Conservation (phyloP, 2,888 invertebrate species). For the Eristalis intricaria region DNA sequence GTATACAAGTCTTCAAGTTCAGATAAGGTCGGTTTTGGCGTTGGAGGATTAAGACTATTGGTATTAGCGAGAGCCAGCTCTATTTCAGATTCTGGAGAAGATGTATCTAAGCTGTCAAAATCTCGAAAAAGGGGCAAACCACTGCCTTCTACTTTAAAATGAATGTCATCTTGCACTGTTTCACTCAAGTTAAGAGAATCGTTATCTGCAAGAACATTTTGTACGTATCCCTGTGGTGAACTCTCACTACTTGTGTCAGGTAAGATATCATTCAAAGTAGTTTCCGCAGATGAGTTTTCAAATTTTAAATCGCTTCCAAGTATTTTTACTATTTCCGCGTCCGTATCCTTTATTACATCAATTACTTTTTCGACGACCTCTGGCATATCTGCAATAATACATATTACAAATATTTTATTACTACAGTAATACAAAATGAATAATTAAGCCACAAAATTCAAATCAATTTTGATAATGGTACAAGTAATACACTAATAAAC, state of each 20-base stretch:
- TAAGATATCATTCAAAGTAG: background rate
- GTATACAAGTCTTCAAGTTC: slow-evolving; percentile 76
- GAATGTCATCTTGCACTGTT: background rate
- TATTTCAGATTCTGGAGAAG: slow-evolving; percentile 80
- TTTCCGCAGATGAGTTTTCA: background rate
- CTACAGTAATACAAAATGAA: background rate
- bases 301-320: background rate
- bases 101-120: slow-evolving; percentile 79
- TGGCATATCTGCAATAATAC: slow-evolving; percentile 40
- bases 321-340: background rate
- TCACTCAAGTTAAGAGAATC: slow-evolving; percentile 12
- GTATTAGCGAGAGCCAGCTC: slow-evolving; percentile 78
- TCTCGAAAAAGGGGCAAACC: slow-evolving; percentile 66
- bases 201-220: slow-evolving; percentile 16
- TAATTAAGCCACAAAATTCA: too few species aligned
- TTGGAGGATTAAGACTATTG: slow-evolving; percentile 77
- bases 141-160: background rate
- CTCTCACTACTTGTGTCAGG: slow-evolving; percentile 10
- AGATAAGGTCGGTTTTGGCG: slow-evolving; percentile 78
- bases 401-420: background rate
- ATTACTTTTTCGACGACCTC: slow-evolving; percentile 58
- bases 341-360: slow-evolving; percentile 17
- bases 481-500: background rate
- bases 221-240: slow-evolving; percentile 15
- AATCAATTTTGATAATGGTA: background rate